Base-by-base conservation (phyloP, 2,888 invertebrate genomes). In the Drosophila mimica region DNA sequence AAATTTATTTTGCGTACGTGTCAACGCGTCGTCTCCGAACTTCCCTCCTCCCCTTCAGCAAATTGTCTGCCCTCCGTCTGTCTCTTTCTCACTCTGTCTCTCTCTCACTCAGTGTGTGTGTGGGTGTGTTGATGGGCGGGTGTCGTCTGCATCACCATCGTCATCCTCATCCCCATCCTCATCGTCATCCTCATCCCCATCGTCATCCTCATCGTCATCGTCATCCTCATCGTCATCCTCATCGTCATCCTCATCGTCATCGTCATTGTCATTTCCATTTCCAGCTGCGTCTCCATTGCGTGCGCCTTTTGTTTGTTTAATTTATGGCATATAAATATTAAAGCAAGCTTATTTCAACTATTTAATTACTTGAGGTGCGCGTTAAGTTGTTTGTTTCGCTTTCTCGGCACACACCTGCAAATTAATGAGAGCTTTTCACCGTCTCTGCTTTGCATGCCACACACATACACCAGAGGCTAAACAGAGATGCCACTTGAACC, bases 1-100 rank as follows among this genome's bases (percentile, higher is more conserved):
- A 88, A 89, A 85, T 85, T 85, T 85, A 85, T 85, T 85, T 85
- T 85, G 86, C 86, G 90, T 85, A 85, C 85, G 85, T 85, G 85
- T 88, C 85, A 85, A 89, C 86, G 85, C 83, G 73, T 73, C 67
- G 74, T 78, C 74, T 75, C 74, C 9, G 43, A 43, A 46, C 46
- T 34, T 51, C 31, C 51, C 54, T 52, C 46, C 1, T 5, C 25
- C 20, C 31, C 56, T 5, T 28, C 17, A 46, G 52, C 34, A n/a
- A 67, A 28, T 34, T 40, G 31, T 68, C 70, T 67, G 48, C 49
- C 8, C 49, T 49, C 67, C n/a, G 33, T 56, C 49, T 70, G 36
- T 46, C 40, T 31, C 31, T 33, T 20, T 49, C 20, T 17, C 48
- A 54, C 20, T 6, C 15, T 9, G n/a, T 30, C 48, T 64, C 52